Evolutionary conservation across 2,113 vertebrate genomes (phyloP), one percentile per base, ranked within the genome.

Genomic region (Patagioenas fasciata): DNA sequence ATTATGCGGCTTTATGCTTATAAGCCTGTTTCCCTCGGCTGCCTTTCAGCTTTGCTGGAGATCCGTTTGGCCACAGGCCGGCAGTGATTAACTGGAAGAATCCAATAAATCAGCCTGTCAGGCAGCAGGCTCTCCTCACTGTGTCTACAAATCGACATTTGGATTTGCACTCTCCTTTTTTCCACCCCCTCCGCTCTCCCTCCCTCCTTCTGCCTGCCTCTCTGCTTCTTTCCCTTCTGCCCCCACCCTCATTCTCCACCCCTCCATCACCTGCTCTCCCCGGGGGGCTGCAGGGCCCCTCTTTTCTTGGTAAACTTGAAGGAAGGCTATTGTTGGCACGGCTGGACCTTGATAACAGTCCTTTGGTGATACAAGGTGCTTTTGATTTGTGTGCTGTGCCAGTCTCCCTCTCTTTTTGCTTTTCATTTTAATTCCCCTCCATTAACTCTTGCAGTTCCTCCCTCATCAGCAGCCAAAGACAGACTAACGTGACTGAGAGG

Each of bases 81-180:
- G 98, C 97, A 98, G 98, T 98, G 98, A 98, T 98, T 99, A 99
- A 99, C 98, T 98, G 98, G 98, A 99, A 98, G 98, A 99, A 98
- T 99, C 98, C 98, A 99, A 99, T 99, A 99, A 99, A 99, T 99
- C 98, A 99, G 98, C 97, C 98, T 99, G 98, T 99, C 98, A 98
- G 98, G 98, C 98, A 98, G 98, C 98, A 98, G 97, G 98, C 97
- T 98, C 96, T 98, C 98, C 97, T 98, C 97, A 97, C 98, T 97
- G 97, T 98, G 97, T 97, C 98, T 98, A 98, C 98, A 98, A 98
- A 98, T 98, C 97, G 98, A 98, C 98, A 98, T 98, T 98, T 98
- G 98, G 98, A 98, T 98, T 98, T 98, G 97, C 94, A 95, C 96
- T 97, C 95, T 92, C 89, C 58, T 87, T 84, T 94, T 89, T 86